Conservation (phyloP, 53 echinoderm and acorn worm species). For the Apostichopus leukothele region DNA sequence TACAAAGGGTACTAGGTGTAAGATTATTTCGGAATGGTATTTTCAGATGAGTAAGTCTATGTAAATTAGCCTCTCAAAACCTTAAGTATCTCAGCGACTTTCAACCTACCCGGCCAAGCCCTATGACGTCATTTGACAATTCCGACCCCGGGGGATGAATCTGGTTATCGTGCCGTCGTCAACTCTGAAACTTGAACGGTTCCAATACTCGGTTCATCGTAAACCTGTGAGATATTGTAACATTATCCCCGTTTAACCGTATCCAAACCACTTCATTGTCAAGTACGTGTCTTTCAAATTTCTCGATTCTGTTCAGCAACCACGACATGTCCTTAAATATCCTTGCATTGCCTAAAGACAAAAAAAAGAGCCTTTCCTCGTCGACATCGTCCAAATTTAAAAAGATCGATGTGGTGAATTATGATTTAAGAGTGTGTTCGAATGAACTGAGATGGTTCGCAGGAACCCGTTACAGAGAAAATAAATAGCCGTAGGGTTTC, state of each 20-base stretch:
- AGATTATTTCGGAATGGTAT: no score
- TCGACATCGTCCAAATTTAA: conserved; percentile 28
- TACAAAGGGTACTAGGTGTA: no score
- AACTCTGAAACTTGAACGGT: conserved; percentile 22
- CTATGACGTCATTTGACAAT: conserved; percentile 31
- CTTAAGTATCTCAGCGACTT: conserved; percentile 8
- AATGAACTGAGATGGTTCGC: conserved; percentile 26
- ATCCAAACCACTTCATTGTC: conserved; percentile 33
- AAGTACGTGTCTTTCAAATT: conserved; percentile 28
- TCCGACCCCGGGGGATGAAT: not conserved
- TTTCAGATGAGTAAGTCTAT: not conserved
- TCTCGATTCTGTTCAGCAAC: not conserved
- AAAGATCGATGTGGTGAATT: conserved; percentile 35
- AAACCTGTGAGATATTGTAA: conserved; percentile 32
- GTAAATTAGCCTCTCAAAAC: conserved; percentile 4
- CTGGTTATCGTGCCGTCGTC: not conserved
- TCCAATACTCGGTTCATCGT: not conserved
- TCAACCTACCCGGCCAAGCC: not conserved
- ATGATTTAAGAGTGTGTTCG: conserved; percentile 41
- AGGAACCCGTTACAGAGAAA: conserved; percentile 25
- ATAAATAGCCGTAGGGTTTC: conserved; percentile 26
- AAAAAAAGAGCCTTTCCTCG: not conserved
- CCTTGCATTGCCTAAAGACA: conserved; percentile 34
- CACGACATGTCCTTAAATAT: conserved; percentile 42
- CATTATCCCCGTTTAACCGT: conserved; percentile 33